Percentiles rank a stretch among this genome's conserved stretches.
These are phyloP conservation scores for Centrocercus urophasianus DNA, from an alignment of 2,113 vertebrate species.

Conservation along the genomic window DNA sequence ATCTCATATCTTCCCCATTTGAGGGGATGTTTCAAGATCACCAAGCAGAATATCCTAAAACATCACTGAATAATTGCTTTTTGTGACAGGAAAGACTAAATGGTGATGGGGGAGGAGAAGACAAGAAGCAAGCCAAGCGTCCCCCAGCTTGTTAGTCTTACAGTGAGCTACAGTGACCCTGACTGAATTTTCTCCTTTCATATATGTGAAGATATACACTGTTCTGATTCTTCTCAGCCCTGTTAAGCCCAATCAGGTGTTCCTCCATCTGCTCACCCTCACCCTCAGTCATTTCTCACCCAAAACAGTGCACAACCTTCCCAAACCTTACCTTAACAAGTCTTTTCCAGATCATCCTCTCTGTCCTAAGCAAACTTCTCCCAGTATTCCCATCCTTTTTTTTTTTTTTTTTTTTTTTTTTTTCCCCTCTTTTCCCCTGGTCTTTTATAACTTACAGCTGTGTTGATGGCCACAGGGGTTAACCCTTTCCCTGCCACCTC, in stretches of 20 bases:
- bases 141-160: background rate
- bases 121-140: background rate
- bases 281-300: background rate
- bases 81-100: background rate
- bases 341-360: fast-evolving
- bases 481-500: background rate
- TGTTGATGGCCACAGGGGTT: background rate
- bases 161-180: background rate
- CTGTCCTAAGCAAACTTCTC: background rate
- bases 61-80: background rate
- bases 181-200: background rate
- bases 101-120: background rate
- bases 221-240: background rate
- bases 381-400: background rate
- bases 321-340: background rate
- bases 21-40: background rate
- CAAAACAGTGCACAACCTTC: background rate
- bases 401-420: background rate
- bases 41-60: background rate
- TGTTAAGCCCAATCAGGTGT: background rate
- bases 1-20: background rate
- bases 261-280: background rate
- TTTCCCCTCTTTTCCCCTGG: too few relatives aligned
- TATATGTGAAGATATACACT: fast-evolving
- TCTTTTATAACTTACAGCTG: background rate